Conservation (phyloP, 64 coral and sea anemone genomes). For the Montipora foliosa region DNA sequence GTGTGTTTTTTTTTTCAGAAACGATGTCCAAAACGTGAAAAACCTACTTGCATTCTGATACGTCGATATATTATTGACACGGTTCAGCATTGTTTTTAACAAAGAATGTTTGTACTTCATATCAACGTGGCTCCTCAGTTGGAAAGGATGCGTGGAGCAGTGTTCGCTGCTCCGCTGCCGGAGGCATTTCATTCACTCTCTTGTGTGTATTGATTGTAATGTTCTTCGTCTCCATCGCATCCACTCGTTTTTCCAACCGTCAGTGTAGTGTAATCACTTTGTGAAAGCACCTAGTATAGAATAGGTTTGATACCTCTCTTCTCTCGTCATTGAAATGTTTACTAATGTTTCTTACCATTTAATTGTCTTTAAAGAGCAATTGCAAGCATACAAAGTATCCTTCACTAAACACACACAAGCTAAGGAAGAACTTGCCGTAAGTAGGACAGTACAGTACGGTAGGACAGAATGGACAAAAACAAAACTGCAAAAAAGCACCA, state of each 20-base stretch:
- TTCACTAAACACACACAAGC: conserved; percentile 73
- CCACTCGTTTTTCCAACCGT: too few relatives aligned
- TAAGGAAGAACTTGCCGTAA: conserved; percentile 87
- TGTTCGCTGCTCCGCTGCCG: conserved; percentile 92
- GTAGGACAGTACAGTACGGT: background rate
- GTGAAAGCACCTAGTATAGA: too few relatives aligned
- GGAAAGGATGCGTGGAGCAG: conserved; percentile 96
- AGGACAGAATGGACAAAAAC: too few relatives aligned
- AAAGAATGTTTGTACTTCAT: conserved; percentile 94
- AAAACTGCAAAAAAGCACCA: background rate
- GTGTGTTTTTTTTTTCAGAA: too few relatives aligned
- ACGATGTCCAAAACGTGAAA: too few relatives aligned
- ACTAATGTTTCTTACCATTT: background rate
- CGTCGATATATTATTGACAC: too few relatives aligned
- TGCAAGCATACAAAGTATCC: conserved; percentile 88
- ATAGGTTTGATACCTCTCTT: too few relatives aligned
- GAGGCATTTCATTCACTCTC: conserved; percentile 47
- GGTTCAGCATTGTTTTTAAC: conserved; percentile 28
- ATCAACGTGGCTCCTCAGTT: conserved; percentile 88
- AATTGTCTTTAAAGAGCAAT: conserved; percentile 67
- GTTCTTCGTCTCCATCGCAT: too few relatives aligned
- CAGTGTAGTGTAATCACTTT: too few relatives aligned
- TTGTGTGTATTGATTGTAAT: background rate
- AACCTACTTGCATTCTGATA: too few relatives aligned
- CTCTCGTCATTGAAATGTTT: too few relatives aligned